Evolutionary conservation across 1,140 invertebrate species (phyloP).

Genomic region (Trinorchestia longiramus): DNA sequence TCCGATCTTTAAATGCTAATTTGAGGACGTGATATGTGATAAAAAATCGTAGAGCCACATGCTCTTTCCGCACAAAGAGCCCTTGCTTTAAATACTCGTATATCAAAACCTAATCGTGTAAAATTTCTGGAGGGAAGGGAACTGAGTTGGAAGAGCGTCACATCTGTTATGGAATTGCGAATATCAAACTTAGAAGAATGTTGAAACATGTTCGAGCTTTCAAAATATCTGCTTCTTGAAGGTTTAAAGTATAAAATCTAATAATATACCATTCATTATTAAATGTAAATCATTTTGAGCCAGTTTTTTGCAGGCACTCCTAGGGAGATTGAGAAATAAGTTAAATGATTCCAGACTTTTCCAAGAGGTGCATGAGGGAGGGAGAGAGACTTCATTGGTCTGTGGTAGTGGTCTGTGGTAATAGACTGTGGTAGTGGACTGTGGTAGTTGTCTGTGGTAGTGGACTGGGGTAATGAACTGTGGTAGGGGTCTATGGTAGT

Average conservation of each 20-base stretch:
- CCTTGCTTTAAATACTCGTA: background rate
- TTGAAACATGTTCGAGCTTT: background rate
- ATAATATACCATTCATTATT: background rate
- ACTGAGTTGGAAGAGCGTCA: background rate
- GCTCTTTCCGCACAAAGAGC: background rate
- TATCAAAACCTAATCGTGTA: background rate
- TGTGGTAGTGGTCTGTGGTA: too few species aligned
- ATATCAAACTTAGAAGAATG: background rate
- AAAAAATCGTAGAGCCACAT: background rate
- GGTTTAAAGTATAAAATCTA: background rate
- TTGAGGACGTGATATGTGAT: background rate
- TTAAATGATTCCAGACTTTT: background rate
- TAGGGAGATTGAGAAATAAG: background rate
- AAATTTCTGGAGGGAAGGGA: background rate
- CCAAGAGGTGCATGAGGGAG: too few species aligned
- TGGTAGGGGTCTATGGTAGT: too few species aligned
- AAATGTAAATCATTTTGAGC: background rate
- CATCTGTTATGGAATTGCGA: background rate
- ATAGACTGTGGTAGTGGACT: too few species aligned
- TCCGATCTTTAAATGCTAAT: background rate
- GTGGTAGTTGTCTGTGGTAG: too few species aligned
- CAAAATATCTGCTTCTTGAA: background rate
- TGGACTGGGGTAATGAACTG: too few species aligned
- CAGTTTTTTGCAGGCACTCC: background rate
- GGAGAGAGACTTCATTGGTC: too few species aligned